Base-by-base conservation (phyloP, 1,140 invertebrate species). In the Ectropis grisescens region DNA sequence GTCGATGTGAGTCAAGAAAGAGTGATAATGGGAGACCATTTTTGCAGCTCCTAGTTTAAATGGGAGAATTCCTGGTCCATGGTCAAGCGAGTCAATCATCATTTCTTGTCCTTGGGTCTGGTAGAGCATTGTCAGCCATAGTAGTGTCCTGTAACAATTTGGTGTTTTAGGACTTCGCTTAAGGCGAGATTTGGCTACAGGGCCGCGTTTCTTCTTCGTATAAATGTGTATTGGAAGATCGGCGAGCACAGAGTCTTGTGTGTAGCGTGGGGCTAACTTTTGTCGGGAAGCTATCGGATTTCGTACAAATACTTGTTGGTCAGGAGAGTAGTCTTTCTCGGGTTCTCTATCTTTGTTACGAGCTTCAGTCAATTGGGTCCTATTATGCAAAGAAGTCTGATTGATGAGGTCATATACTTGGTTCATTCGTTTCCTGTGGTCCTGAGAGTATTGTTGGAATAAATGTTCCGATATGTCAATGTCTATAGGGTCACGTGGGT, bases 141-240 rank as follows among this genome's bases (percentile, higher is more conserved):
- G 25, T 4, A 37, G 14, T 22, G 29, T 31, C 38, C 41, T 45
- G 41, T 23, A 45, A 38, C 41, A 50, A 50, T 29, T 19, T n/a
- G 38, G 8, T 8, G 2, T 27, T 15, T 51, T 51, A 46, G 39
- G 41, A 8, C 26, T 27, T 15, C 42, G 16, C 29, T 51, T 51
- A 4, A 51, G 13, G 8, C 42, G 27, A 1, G 32, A 39, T 28
- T 51, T 51, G 8, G 47, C 40, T 1, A 45, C 31, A 10, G 41
- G 47, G 7, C 32, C 41, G 2, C 16, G n/a, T 36, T 45, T 50
- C 11, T 41, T 40, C 22, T 23, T 31, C 0, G 39, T 42, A 28
- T 43, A 42, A n/a, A 48, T 48, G 19, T 48, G 46, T 8, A 44
- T 49, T 0, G 47, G 41, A 15, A 48, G 11, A 16, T 48, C 33